A percentile compares a stretch with the other conserved stretches of the same genome.
Evolutionary conservation across 2,113 vertebrate species (phyloP).

Genomic region (Pterocles burchelli): DNA sequence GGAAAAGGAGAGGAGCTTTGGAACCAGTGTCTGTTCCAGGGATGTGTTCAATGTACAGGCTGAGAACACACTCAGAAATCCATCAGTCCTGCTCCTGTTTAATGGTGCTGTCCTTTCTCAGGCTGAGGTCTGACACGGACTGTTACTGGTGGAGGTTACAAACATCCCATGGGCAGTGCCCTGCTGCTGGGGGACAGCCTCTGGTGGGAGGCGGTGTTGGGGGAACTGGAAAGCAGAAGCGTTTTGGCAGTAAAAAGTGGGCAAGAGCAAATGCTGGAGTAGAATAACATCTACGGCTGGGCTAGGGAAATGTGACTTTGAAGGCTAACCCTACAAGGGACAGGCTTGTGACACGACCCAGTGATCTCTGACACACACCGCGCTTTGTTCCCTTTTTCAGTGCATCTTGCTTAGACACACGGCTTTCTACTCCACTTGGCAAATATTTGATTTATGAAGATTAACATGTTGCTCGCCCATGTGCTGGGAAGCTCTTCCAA

Average conservation of each 20-base stretch:
- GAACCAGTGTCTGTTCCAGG: background rate
- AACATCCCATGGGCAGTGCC: too few relatives aligned
- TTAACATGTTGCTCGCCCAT: constrained; percentile 32
- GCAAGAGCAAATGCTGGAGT: background rate
- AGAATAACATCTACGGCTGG: background rate
- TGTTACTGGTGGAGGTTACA: background rate
- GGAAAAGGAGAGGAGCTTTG: background rate
- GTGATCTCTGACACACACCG: background rate
- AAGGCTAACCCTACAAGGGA: background rate
- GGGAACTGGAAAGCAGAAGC: background rate
- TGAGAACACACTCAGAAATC: background rate
- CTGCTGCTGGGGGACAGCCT: background rate
- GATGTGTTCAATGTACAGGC: background rate
- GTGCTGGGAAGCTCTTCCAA: constrained; percentile 40
- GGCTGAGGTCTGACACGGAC: background rate
- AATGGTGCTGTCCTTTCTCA: background rate
- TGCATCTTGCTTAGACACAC: constrained; percentile 35
- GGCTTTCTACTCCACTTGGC: constrained; percentile 56
- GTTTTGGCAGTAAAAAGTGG: background rate
- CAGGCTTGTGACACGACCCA: background rate
- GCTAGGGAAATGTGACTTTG: background rate
- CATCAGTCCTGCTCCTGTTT: background rate
- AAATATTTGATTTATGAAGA: constrained; percentile 55
- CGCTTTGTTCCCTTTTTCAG: background rate
- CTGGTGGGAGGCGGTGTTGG: background rate